Base-by-base conservation (phyloP, 2,888 invertebrate genomes). In the Megastigmus dorsalis region DNA sequence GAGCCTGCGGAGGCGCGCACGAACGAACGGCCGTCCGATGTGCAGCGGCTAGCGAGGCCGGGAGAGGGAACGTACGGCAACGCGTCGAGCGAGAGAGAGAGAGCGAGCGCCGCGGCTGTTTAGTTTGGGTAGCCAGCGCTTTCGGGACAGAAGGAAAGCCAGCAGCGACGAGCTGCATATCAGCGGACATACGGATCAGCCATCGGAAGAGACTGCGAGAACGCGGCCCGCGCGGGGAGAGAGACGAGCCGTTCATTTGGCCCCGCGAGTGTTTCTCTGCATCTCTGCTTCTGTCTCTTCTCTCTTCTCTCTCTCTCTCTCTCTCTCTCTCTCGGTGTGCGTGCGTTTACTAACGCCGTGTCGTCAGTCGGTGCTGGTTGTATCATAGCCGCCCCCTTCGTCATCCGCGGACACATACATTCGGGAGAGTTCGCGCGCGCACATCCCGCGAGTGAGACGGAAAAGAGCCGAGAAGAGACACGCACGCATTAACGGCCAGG, bases 141-240 rank as follows among this genome's bases (percentile, higher is more conserved):
- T 63, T 55, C 67, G 62, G 43, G 70, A n/a, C n/a, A n/a, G 71
- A 20, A 54, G 28, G 50, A 33, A 48, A 68, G 38, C 71, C n/a
- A 48, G 80, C 82, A 77, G 63, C 3, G 10, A 33, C 1, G 6
- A 57, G 28, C 28, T n/a, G n/a, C n/a, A n/a, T n/a, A n/a, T n/a
- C n/a, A n/a, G n/a, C n/a, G n/a, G n/a, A n/a, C n/a, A n/a, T n/a
- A n/a, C n/a, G n/a, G n/a, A n/a, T n/a, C n/a, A n/a, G n/a, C n/a
- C n/a, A n/a, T n/a, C n/a, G n/a, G n/a, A n/a, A n/a, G n/a, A n/a
- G n/a, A n/a, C n/a, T n/a, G n/a, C n/a, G n/a, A n/a, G n/a, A n/a
- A n/a, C n/a, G n/a, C n/a, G 20, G 15, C 20, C 41, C 2, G 55
- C 33, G 9, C 20, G 7, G 6, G 45, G 9, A 41, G 41, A 6